Evolutionary conservation across 2,888 invertebrate genomes (phyloP).

Genomic region (Calameuta filiformis): DNA sequence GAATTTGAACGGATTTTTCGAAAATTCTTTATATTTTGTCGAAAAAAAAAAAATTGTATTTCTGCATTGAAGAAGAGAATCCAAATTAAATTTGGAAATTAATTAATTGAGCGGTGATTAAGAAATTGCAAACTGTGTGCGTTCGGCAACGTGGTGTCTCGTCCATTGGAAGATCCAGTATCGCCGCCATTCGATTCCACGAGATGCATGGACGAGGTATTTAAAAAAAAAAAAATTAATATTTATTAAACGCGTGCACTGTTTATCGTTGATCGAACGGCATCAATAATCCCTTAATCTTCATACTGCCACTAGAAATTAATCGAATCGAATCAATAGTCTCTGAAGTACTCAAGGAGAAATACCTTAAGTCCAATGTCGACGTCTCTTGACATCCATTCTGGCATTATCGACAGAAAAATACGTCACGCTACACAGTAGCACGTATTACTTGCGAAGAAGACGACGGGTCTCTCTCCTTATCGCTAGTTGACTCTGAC

Average conservation of each 20-base stretch:
- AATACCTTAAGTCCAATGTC: neutral
- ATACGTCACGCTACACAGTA: neutral
- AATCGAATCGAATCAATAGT: neutral
- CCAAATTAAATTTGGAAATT: neutral
- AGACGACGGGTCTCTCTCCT: conserved; percentile 3
- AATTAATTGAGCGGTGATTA: too few species aligned
- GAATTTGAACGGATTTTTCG: too few species aligned
- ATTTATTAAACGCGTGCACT: neutral
- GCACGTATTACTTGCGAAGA: neutral
- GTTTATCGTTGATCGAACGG: neutral
- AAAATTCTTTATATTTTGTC: neutral
- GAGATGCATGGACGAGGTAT: neutral
- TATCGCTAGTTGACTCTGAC: conserved; percentile 10
- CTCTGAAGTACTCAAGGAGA: neutral
- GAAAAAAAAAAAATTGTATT: neutral
- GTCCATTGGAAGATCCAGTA: neutral
- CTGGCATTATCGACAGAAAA: neutral
- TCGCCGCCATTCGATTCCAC: neutral
- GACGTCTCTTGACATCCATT: neutral
- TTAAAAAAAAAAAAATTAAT: neutral
- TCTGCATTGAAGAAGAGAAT: neutral
- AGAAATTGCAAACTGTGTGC: too few species aligned
- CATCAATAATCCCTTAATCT: neutral
- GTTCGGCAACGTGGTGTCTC: too few species aligned
- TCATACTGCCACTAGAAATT: neutral